Conservation (phyloP, 2,113 vertebrate genomes). For the Daboia siamensis region DNA sequence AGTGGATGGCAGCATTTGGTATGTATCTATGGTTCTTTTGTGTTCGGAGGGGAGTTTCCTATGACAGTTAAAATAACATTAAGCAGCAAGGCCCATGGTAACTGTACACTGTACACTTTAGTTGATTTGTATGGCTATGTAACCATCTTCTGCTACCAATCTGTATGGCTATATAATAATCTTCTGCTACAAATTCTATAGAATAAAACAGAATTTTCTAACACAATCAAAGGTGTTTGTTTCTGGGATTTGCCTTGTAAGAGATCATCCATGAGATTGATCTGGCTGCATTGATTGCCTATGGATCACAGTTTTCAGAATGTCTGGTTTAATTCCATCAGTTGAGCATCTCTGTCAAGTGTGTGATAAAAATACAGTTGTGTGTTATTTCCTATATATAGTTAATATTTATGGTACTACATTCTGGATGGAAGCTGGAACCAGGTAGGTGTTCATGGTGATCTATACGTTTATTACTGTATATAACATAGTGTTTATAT, state of each 20-base stretch:
- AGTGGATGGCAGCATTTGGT: too few species aligned
- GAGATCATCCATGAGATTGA: not conserved
- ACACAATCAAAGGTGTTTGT: not conserved
- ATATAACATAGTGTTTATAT: not conserved
- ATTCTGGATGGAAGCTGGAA: not conserved
- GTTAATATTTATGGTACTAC: not conserved
- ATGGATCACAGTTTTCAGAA: not conserved
- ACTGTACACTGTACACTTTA: too few species aligned
- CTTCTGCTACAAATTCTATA: too few species aligned
- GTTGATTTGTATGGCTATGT: too few species aligned
- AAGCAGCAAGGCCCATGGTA: too few species aligned
- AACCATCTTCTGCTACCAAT: too few species aligned
- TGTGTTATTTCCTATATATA: not conserved
- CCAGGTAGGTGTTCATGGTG: not conserved
- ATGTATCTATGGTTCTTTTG: too few species aligned
- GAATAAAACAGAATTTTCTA: too few species aligned
- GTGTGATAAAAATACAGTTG: not conserved
- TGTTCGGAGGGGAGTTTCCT: too few species aligned
- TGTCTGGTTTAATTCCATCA: not conserved
- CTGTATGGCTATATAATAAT: too few species aligned
- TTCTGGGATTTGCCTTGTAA: not conserved
- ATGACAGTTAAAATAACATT: too few species aligned
- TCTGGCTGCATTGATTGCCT: not conserved
- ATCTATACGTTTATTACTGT: not conserved
- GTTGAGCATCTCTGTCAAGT: not conserved